phyloP scores from a whole-genome alignment of 2,113 vertebrate species.

The Charina bottae region DNA sequence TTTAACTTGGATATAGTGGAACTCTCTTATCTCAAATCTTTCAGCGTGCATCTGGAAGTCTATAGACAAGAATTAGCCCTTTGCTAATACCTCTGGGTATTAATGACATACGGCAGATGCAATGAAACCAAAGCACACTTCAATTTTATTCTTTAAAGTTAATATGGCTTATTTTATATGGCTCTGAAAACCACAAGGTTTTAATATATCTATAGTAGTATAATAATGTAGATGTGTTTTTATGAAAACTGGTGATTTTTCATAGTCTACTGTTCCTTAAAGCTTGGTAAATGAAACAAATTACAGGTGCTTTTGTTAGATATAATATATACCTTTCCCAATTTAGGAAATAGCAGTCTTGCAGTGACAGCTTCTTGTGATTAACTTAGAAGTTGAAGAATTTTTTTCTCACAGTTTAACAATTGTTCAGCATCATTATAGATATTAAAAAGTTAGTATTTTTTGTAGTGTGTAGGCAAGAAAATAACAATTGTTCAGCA shows the following conservation, averaged over 20 bases:
- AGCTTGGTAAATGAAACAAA: not conserved
- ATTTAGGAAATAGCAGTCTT: conserved; percentile 11
- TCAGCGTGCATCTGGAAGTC: not conserved
- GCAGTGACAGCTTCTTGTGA: not conserved
- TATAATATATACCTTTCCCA: conserved; percentile 2
- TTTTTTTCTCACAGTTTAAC: not conserved
- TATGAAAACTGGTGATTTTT: conserved; percentile 1
- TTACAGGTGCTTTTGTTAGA: not conserved
- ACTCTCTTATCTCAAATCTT: not conserved
- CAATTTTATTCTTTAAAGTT: conserved; percentile 3
- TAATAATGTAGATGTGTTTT: not conserved
- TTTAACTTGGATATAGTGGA: not conserved
- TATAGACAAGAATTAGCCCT: not conserved
- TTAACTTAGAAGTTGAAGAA: not conserved
- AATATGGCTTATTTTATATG: not conserved
- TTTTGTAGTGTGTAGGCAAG: too few relatives aligned
- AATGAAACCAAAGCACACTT: not conserved
- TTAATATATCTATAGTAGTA: not conserved
- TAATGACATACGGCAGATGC: not conserved
- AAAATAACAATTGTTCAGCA: too few relatives aligned
- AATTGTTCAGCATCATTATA: not conserved
- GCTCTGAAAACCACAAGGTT: not conserved
- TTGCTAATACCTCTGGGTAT: not conserved
- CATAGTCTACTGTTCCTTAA: not conserved
- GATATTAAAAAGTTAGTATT: not conserved